Base-by-base conservation (phyloP, 2,113 vertebrate species). In the Phyllostomus discolor region DNA sequence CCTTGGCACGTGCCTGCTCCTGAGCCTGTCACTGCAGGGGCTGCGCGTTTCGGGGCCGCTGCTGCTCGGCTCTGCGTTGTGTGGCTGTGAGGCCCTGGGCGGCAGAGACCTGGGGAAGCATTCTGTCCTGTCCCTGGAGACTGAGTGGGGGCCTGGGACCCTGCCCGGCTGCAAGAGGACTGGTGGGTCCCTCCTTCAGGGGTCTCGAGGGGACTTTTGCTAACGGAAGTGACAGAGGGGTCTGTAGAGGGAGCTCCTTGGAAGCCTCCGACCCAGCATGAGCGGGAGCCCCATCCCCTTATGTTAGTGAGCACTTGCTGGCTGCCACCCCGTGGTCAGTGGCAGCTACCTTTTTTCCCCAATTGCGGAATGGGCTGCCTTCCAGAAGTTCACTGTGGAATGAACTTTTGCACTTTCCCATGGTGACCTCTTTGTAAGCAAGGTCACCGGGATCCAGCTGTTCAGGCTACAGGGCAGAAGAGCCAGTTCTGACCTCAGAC, bases 11-110 rank as follows among this genome's bases (percentile, higher is more conserved):
- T 19, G 4, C 20, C 57, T 67, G 70, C 59, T 69, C 31, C 16
- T 2, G 6, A 0, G 4, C 78, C 22, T 72, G 7, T 11, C 46
- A 1, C 5, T 1, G 38, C n/a, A 48, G 88, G 16, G 5, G 31
- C 91, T 88, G 94, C 50, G 2, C 33, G 72, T 17, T 59, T 59
- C 0, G 2, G 73, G 43, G 41, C 43, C 31, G 0, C 38, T 0
- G 1, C 75, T 52, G 76, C 78, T 20, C 66, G 69, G 84, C 90
- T 11, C 1, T 19, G 48, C 52, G 82, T 17, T 50, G 2, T 48
- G 35, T 69, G 82, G 72, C 66, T 62, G 11, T 0, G 9, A 38
- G 59, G n/a, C 89, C 1, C 12, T 0, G 4, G 57, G 48, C 28
- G 2, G 19, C 62, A 35, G 90, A 54, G 50, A 2, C 26, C 48